These are phyloP conservation scores for Catostylus mosaicus DNA, from an alignment of 30 jellyfish, hydroid and myxozoan species.

Conservation along the genomic window DNA sequence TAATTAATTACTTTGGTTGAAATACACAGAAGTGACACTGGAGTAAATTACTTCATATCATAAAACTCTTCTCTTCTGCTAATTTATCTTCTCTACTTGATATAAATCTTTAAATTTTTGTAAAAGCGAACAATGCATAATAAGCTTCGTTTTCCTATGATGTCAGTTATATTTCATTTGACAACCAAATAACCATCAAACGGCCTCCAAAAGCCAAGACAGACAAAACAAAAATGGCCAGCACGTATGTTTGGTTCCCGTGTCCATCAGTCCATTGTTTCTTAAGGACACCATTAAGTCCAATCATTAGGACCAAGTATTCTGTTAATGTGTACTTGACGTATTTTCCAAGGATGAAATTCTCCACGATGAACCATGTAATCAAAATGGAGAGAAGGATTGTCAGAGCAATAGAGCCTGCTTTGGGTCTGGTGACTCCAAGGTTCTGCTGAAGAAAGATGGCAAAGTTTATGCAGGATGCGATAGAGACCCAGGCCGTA, in stretches of 20 bases:
- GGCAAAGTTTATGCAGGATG: conserved; percentile 61
- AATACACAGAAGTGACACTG: too few relatives aligned
- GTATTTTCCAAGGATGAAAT: conserved; percentile 5
- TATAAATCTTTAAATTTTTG: too few relatives aligned
- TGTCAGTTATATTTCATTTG: too few relatives aligned
- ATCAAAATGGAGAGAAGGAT: conserved; percentile 29
- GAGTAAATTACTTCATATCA: too few relatives aligned
- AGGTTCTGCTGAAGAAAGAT: conserved; percentile 15
- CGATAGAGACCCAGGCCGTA: conserved; percentile 63
- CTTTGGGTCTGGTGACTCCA: conserved; percentile 7
- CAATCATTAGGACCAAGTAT: conserved; percentile 41
- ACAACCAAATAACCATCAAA: background rate
- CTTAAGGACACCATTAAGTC: conserved; percentile 31
- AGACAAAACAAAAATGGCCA: conserved; percentile 32
- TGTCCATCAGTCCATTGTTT: conserved; percentile 67
- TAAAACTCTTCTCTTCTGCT: too few relatives aligned
- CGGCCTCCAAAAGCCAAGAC: conserved; percentile 29
- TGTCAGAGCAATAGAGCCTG: conserved; percentile 47
- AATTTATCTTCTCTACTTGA: too few relatives aligned
- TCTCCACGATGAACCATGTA: conserved; percentile 67
- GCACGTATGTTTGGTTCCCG: conserved; percentile 53
- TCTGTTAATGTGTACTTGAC: conserved; percentile 29
- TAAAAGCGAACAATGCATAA: too few relatives aligned
- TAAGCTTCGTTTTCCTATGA: too few relatives aligned
- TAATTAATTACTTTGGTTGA: too few relatives aligned